Conservation (phyloP, 2,113 vertebrate species). For the Thalassarche chlororhynchos region DNA sequence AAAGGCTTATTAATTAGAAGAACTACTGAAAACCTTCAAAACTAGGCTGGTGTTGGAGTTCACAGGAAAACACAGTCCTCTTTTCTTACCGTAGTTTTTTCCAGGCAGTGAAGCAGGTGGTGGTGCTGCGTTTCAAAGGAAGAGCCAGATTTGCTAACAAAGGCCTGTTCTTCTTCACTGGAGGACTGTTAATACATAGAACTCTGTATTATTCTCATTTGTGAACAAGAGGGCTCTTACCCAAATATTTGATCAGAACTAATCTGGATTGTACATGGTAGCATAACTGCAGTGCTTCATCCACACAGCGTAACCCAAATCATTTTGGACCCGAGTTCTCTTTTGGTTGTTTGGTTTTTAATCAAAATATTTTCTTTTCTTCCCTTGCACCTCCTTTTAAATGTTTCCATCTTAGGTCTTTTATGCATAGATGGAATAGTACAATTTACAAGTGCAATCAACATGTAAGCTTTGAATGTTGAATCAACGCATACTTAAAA, state of each 20-base stretch:
- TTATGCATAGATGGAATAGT: not conserved
- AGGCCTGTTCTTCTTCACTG: slow-evolving; percentile 87
- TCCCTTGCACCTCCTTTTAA: not conserved
- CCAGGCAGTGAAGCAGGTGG: slow-evolving; percentile 95
- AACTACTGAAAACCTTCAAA: not conserved
- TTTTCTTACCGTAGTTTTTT: slow-evolving; percentile 94
- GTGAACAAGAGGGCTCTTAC: slow-evolving; percentile 40
- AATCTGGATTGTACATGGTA: not conserved
- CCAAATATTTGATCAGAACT: slow-evolving; percentile 35
- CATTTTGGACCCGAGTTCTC: not conserved
- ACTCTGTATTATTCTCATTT: slow-evolving; percentile 51
- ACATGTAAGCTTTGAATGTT: not conserved
- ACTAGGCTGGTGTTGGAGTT: not conserved
- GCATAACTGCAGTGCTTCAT: not conserved
- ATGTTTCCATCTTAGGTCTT: not conserved
- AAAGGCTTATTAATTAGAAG: slow-evolving; percentile 12
- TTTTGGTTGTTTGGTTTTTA: not conserved
- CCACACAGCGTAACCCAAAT: not conserved
- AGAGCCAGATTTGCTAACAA: slow-evolving; percentile 87
- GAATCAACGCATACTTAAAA: not conserved
- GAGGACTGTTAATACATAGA: slow-evolving; percentile 82
- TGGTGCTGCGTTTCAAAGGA: slow-evolving; percentile 91
- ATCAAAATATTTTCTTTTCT: not conserved
- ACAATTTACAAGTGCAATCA: not conserved
- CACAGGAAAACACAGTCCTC: not conserved